Base-by-base conservation (phyloP, 2,888 invertebrate genomes). In the Agriopis marginaria region DNA sequence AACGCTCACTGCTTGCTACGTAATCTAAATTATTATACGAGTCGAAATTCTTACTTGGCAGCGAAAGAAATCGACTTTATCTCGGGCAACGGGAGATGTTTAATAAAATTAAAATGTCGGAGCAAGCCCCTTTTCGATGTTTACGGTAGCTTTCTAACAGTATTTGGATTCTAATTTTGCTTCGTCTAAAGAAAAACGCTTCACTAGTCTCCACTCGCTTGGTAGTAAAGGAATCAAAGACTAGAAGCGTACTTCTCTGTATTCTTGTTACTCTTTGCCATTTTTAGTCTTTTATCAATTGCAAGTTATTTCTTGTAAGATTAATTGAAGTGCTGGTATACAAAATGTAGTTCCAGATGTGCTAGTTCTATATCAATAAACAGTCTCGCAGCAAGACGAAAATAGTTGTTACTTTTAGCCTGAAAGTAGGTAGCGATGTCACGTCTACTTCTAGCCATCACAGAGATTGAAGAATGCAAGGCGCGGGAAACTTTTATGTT, bases 11-110 rank as follows among this genome's bases (percentile, higher is more conserved):
- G 92, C 92, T 92, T 90, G 91, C 93, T 91, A 89, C 91, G 92
- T 92, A 94, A 94, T 94, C 94, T 94, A 93, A 93, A 94, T 93
- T 94, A 94, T 94, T 93, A 93, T 89, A 92, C 91, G 90, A 92
- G 89, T 92, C 87, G 89, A 92, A 92, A 92, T 93, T 93, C 92
- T 92, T 92, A 91, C 89, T 93, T 89, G 89, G 88, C 86, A 89
- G 86, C 89, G 89, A 93, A 93, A 93, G 89, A 93, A 93, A 93
- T 93, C 91, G 89, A 93, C 91, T 93, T 92, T 92, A 92, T 92
- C 89, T 89, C 84, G 85, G 86, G 86, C 83, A 88, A 85, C 81
- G 86, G 86, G 88, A 89, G 92, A 89, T 89, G 90, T 90, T 92
- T 91, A 92, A 92, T 93, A 92, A 93, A 93, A 93, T 93, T 92